Percentiles rank a stretch among this genome's conserved stretches.
Evolutionary conservation across 1,140 invertebrate species (phyloP).

Genomic region (Hylaeus volcanicus): DNA sequence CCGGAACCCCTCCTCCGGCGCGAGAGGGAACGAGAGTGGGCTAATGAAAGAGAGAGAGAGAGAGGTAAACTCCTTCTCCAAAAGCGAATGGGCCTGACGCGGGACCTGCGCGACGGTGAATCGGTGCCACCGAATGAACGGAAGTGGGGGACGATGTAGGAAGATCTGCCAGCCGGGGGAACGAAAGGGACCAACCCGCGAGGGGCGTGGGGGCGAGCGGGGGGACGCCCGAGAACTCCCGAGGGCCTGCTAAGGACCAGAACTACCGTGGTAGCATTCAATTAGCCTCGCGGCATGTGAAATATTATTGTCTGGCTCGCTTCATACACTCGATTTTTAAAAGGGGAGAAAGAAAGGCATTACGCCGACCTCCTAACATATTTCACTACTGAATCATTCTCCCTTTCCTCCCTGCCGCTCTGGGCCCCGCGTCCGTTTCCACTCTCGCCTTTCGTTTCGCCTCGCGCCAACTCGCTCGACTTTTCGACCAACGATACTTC

Average conservation of each 20-base stretch:
- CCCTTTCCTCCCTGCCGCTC: neutral
- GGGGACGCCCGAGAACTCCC: constrained; percentile 41
- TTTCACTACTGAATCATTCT: constrained; percentile 68
- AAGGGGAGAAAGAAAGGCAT: constrained; percentile 68
- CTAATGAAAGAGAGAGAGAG: constrained; percentile 11
- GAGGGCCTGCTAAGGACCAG: constrained; percentile 62
- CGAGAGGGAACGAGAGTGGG: neutral
- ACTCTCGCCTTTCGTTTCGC: neutral
- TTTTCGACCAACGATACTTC: neutral
- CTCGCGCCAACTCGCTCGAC: neutral
- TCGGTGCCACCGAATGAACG: constrained; percentile 31
- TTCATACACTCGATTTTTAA: constrained; percentile 70
- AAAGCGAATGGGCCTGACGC: constrained; percentile 24
- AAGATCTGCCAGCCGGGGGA: constrained; percentile 6
- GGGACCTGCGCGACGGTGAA: constrained; percentile 42
- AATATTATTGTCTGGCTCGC: constrained; percentile 75
- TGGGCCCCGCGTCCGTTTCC: neutral
- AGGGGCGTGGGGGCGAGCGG: neutral
- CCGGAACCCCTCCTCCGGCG: constrained; percentile 38
- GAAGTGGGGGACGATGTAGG: neutral
- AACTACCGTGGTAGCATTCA: constrained; percentile 80
- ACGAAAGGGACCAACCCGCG: neutral
- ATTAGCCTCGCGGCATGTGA: constrained; percentile 78
- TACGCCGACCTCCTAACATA: constrained; percentile 66
- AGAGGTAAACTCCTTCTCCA: constrained; percentile 2